Base-by-base conservation (phyloP, 2,113 vertebrate species). In the Pseudopipra pipra region DNA sequence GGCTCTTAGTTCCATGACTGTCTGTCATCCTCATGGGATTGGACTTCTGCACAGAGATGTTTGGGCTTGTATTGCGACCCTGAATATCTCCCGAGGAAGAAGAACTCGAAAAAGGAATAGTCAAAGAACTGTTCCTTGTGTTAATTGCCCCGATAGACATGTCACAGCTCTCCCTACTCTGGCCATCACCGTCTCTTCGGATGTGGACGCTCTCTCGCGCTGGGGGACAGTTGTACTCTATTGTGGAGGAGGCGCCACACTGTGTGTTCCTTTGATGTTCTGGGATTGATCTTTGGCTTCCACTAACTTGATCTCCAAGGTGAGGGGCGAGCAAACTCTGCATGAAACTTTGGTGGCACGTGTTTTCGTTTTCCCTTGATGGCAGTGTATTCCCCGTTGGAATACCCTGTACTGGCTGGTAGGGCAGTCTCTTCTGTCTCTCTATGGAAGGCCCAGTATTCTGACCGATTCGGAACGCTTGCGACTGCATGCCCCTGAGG, bases 271-370 rank as follows among this genome's bases (percentile, higher is more conserved):
- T 98, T 85, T 98, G 99, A 97, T 99, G 99, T 63, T 98, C 98
- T 18, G 98, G 89, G 56, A 98, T 97, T 35, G 98, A 96, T 87
- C 98, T 97, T 94, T 98, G 98, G 90, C 94, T 98, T 67, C 97
- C 97, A 56, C 96, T 98, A 78, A 98, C 98, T 95, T 99, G 99
- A 87, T 99, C 99, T 68, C 98, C 98, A 59, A 99, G 98, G 89
- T 99, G 99, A 87, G 99, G 98, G 28, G 98, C 98, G 25, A 99
- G 98, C 61, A 99, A 98, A 93, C 98, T 99, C 96, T 99, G 99
- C 99, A 99, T 99, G 93, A 99, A 99, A 80, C 98, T 99, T 95
- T 99, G 99, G 89, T 99, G 99, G 95, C 99, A 99, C 0, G 98
- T 88, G 24, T 98, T 98, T 22, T 99, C 99, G 62, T 98, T 99